Base-by-base conservation (phyloP, 2,888 invertebrate genomes). In the Lasioglossum calceatum region DNA sequence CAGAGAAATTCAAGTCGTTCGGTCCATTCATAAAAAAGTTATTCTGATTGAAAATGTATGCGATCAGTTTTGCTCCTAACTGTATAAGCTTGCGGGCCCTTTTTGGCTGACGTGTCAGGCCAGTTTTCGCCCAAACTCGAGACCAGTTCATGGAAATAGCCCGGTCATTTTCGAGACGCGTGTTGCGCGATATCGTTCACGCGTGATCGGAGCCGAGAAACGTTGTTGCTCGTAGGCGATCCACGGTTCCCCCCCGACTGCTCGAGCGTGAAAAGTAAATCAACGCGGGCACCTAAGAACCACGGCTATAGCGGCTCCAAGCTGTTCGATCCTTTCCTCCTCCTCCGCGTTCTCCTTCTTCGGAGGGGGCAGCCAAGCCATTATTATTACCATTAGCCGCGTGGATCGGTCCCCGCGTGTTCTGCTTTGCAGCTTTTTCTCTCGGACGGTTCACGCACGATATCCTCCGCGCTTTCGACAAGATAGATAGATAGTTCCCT, bases 241-340 rank as follows among this genome's bases (percentile, higher is more conserved):
- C 82, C 79, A 85, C 39, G 77, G n/a, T n/a, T n/a, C 54, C 64
- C 61, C 16, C 64, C 16, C 64, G 85, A 39, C 77, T 72, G 81
- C 77, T 86, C 83, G 79, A 85, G 71, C 88, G 85, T 88, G 88
- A 85, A 87, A 86, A 85, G 83, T 91, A 91, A 91, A 91, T 92
- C 89, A 91, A 85, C 84, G 80, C 85, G 58, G 39, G 72, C 39
- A 64, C 32, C 16, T 64, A 64, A 32, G 16, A 14, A 16, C 61
- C 16, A 54, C n/a, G 54, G n/a, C 8, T 23, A 19, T 23, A 19
- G 50, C 47, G 7, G 2, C 54, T 54, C n/a, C 5, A 7, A 64
- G 64, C 64, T 64, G 64, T 64, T 32, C 64, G 32, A 54, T 54
- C 10, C 23, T 23, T 54, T 23, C 32, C 61, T 32, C 27, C 32